Percentiles rank a stretch among this genome's conserved stretches.
phyloP scores from a whole-genome alignment of 2,113 vertebrate species.

The Galbula dea region DNA sequence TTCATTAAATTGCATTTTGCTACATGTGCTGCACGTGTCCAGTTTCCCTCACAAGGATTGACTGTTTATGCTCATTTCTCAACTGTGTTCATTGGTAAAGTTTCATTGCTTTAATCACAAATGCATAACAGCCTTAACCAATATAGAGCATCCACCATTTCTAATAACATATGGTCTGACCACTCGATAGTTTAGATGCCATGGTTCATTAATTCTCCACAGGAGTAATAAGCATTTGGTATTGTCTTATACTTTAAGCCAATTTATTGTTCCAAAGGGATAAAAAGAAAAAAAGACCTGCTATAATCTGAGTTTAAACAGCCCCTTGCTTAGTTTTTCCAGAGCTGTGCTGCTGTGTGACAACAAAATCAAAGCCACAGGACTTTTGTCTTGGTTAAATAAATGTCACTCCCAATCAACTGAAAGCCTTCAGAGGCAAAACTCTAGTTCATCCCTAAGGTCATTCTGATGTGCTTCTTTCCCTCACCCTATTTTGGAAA shows the following conservation, averaged over 20 bases:
- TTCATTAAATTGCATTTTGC: constrained; percentile 49
- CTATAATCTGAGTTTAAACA: constrained; percentile 55
- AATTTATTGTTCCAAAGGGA: constrained; percentile 63
- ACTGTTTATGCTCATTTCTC: constrained; percentile 31
- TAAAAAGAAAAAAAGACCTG: constrained; percentile 39
- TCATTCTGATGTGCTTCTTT: neutral
- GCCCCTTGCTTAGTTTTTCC: constrained; percentile 19
- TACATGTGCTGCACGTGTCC: constrained; percentile 50
- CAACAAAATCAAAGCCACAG: constrained; percentile 18
- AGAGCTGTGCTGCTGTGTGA: neutral
- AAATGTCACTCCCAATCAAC: neutral
- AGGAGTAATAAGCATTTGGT: constrained; percentile 65
- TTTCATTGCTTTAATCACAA: constrained; percentile 56
- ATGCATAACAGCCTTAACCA: constrained; percentile 44
- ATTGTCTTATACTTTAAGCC: constrained; percentile 70
- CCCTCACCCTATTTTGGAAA: neutral
- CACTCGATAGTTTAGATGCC: constrained; percentile 64
- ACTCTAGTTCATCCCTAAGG: neutral
- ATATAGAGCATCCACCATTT: constrained; percentile 57
- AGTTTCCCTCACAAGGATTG: neutral
- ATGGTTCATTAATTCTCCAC: constrained; percentile 74
- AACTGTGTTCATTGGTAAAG: constrained; percentile 56
- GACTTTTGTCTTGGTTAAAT: constrained; percentile 22
- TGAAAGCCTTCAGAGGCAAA: neutral
- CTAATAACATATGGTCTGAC: constrained; percentile 56